These are phyloP conservation scores for Andrena trimmerana DNA, from an alignment of 2,888 invertebrate genomes.

Conservation along the genomic window DNA sequence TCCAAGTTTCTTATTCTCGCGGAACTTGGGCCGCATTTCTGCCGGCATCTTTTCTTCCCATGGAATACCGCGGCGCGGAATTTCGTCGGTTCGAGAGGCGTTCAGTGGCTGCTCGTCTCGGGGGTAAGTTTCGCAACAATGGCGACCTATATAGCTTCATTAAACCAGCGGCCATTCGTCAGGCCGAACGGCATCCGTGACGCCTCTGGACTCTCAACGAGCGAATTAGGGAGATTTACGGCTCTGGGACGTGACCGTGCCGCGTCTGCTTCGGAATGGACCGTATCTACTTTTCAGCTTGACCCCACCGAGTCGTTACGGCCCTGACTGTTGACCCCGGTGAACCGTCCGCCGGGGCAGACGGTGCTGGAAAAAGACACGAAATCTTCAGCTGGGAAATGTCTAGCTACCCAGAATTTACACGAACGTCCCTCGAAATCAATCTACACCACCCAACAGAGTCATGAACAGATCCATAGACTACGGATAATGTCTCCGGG, in stretches of 20 bases:
- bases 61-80: conserved; percentile 17
- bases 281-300: conserved; percentile 72
- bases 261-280: conserved; percentile 68
- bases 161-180: conserved; percentile 73
- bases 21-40: conserved; percentile 4
- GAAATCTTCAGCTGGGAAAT: background rate
- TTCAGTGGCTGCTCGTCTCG: conserved; percentile 8
- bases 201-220: conserved; percentile 76
- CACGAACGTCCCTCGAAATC: background rate
- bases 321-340: conserved; percentile 57
- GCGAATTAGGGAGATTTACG: conserved; percentile 81
- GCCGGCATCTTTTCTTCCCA: background rate
- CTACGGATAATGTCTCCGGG: background rate
- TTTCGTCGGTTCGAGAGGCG: conserved; percentile 41
- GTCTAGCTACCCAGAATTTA: no score
- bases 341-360: conserved; percentile 1
- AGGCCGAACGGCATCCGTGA: conserved; percentile 71
- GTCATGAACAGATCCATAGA: background rate
- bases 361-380: background rate
- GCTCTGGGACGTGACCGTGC: conserved; percentile 76
- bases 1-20: conserved; percentile 47
- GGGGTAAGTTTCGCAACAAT: conserved; percentile 68
- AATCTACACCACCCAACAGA: background rate
- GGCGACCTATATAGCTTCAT: conserved; percentile 73
- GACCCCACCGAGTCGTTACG: conserved; percentile 56